These are phyloP conservation scores for Threskiornis aethiopicus DNA, from an alignment of 2,797 vertebrate genomes.

Conservation along the genomic window DNA sequence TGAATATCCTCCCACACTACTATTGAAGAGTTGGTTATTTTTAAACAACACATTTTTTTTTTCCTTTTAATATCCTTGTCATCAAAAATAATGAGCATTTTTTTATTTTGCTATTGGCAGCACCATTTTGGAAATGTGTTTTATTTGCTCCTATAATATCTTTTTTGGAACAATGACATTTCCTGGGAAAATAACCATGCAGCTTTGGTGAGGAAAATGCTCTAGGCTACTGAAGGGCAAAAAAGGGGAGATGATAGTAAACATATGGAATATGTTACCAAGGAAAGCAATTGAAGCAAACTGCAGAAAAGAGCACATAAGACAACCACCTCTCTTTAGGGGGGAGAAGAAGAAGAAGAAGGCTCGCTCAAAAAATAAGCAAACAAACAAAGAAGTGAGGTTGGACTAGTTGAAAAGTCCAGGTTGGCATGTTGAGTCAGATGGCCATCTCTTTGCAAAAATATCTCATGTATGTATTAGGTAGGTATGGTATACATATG, in stretches of 20 bases:
- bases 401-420: constrained; percentile 1
- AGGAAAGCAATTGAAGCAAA: constrained; percentile 43
- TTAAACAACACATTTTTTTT: constrained; percentile 21
- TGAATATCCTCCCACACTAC: not conserved
- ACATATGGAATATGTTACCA: constrained; percentile 62
- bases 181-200: constrained; percentile 17
- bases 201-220: not conserved
- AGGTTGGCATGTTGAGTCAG: not conserved
- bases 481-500: not conserved
- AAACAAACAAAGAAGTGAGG: constrained; percentile 2
- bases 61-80: not conserved
- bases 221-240: not conserved
- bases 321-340: constrained; percentile 26
- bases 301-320: constrained; percentile 31
- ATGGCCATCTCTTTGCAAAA: not conserved
- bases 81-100: constrained; percentile 45
- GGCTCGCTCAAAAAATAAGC: not conserved
- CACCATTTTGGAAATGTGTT: not conserved
- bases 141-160: constrained; percentile 14
- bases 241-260: not conserved
- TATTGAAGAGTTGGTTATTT: not conserved
- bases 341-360: not conserved
- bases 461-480: not conserved
- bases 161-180: constrained; percentile 16
- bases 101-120: constrained; percentile 4